These are phyloP conservation scores for Microctonus hyperodae DNA, from an alignment of 2,888 invertebrate genomes.

Conservation along the genomic window DNA sequence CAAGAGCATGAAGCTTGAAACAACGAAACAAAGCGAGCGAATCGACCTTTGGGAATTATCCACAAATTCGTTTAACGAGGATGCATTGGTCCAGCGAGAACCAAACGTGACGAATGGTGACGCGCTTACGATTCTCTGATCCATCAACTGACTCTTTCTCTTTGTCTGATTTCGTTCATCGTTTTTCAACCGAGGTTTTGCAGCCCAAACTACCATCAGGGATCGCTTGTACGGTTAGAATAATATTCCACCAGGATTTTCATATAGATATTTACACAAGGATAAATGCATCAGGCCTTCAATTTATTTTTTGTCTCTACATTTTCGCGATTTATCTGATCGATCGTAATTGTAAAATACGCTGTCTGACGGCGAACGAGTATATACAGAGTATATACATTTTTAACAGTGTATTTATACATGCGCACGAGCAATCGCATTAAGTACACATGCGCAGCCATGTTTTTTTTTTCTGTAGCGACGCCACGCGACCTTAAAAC, in stretches of 20 bases:
- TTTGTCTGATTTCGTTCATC: constrained; percentile 9
- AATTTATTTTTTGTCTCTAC: too few species aligned
- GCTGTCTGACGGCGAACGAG: not conserved
- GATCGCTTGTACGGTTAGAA: constrained; percentile 36
- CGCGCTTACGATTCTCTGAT: constrained; percentile 6
- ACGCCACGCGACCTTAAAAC: not conserved
- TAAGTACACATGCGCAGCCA: not conserved
- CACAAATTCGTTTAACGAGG: constrained; percentile 29
- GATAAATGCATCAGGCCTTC: too few species aligned
- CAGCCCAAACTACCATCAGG: constrained; percentile 18
- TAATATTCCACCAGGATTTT: constrained; percentile 35
- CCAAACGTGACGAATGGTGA: constrained; percentile 30
- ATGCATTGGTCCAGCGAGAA: constrained; percentile 32
- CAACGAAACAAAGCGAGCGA: constrained; percentile 13
- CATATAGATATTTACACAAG: too few species aligned
- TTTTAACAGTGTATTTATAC: not conserved
- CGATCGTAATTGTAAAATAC: not conserved
- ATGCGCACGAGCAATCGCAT: not conserved
- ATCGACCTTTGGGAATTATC: constrained; percentile 13
- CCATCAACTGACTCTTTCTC: not conserved
- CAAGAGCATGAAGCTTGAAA: constrained; percentile 1
- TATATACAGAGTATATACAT: not conserved
- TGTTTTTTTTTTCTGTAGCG: not conserved
- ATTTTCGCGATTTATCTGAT: too few species aligned
- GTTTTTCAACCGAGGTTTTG: constrained; percentile 33